Conservation (phyloP, 1,140 invertebrate species). For the Brachionus rotundiformis region DNA sequence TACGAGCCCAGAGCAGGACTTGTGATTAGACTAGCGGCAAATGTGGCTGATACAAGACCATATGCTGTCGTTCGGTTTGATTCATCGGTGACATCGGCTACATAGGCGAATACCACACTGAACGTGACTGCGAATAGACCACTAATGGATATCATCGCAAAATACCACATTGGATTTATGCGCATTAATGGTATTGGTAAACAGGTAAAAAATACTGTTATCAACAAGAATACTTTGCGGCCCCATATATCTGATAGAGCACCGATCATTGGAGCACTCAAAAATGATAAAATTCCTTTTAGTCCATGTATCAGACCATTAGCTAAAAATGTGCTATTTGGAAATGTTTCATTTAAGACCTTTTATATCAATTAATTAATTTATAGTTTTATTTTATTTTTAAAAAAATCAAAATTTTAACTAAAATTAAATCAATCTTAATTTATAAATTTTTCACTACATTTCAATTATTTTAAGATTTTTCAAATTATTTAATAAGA, state of each 20-base stretch:
- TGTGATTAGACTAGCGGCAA: slow-evolving; percentile 94
- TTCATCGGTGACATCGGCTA: slow-evolving; percentile 98
- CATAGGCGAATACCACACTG: slow-evolving; percentile 94
- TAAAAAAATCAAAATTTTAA: neutral
- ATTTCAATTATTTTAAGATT: too few species aligned
- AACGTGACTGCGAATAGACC: slow-evolving; percentile 98
- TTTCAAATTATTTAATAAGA: too few species aligned
- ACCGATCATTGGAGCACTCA: slow-evolving; percentile 92
- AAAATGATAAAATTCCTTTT: slow-evolving; percentile 87
- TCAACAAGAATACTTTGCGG: slow-evolving; percentile 92
- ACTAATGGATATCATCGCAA: slow-evolving; percentile 97
- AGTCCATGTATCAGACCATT: slow-evolving; percentile 99
- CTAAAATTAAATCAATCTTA: too few species aligned
- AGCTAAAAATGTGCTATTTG: slow-evolving; percentile 97
- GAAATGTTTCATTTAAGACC: slow-evolving; percentile 93
- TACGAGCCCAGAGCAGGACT: slow-evolving; percentile 94
- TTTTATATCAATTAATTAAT: slow-evolving; percentile 62
- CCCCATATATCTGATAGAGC: slow-evolving; percentile 97
- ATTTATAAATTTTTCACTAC: too few species aligned
- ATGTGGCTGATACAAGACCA: slow-evolving; percentile 94
- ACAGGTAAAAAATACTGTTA: slow-evolving; percentile 99
- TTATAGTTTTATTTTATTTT: neutral
- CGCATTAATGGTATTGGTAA: slow-evolving; percentile 97
- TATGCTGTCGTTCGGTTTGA: slow-evolving; percentile 92
- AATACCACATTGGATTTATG: slow-evolving; percentile 99